Percentiles rank a stretch among this genome's conserved stretches.
phyloP scores from a whole-genome alignment of 92 coral and sea anemone species.

The Anthopleura xanthogrammica region DNA sequence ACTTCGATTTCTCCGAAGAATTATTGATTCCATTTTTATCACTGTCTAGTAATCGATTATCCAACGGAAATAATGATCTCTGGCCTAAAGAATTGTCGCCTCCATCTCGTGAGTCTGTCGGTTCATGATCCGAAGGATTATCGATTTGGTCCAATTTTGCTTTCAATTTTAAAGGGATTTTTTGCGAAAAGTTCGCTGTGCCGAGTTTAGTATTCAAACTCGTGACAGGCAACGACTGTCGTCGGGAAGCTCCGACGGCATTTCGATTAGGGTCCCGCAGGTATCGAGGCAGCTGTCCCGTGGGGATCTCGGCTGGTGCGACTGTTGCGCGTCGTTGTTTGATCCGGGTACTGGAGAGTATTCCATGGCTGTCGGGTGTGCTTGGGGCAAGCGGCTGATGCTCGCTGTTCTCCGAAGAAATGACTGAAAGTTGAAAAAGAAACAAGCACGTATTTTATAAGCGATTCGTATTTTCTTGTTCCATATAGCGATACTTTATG shows the following conservation, averaged over 20 bases:
- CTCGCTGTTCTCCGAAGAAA: neutral
- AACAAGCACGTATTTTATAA: neutral
- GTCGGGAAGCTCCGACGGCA: slow-evolving; percentile 1
- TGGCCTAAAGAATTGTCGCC: neutral
- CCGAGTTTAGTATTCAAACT: neutral
- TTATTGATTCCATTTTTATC: slow-evolving; percentile 9
- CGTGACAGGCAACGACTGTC: slow-evolving; percentile 23
- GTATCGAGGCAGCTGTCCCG: slow-evolving; percentile 31
- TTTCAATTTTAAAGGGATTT: slow-evolving; percentile 1
- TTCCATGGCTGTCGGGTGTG: neutral
- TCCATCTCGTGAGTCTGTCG: neutral
- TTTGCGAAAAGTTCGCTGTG: slow-evolving; percentile 1
- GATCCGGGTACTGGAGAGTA: slow-evolving; percentile 21
- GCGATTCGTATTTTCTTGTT: neutral
- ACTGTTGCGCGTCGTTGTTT: slow-evolving; percentile 30
- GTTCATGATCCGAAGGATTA: neutral
- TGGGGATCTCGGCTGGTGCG: slow-evolving; percentile 19
- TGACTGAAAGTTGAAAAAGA: neutral
- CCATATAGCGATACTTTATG: too few relatives aligned
- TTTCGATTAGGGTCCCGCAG: slow-evolving; percentile 33
- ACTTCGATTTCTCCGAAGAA: slow-evolving; percentile 2
- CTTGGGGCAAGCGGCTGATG: neutral
- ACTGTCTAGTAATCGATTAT: slow-evolving; percentile 15
- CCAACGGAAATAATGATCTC: slow-evolving; percentile 28
- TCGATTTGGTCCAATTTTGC: slow-evolving; percentile 6